phyloP scores from a whole-genome alignment of 2,797 vertebrate species.

The Anguilla marmorata region DNA sequence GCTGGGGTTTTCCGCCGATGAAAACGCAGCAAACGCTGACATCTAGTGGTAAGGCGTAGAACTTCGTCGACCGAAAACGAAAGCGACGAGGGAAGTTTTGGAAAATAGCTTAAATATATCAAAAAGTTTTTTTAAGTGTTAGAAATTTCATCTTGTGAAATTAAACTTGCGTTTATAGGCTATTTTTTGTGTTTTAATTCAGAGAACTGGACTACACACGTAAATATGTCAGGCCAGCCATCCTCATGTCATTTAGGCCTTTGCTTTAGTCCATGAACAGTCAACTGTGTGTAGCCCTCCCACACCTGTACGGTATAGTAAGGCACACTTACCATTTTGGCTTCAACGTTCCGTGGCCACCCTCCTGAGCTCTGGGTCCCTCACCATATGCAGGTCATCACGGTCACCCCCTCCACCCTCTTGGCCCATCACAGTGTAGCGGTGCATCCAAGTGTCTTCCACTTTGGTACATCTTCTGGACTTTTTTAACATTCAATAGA shows the following conservation, averaged over 20 bases:
- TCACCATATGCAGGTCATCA: background rate
- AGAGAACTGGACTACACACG: background rate
- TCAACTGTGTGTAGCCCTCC: background rate
- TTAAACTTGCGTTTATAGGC: background rate
- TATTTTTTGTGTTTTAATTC: background rate
- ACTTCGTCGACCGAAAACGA: conserved; percentile 44
- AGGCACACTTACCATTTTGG: conserved; percentile 18
- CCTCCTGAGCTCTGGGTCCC: no score
- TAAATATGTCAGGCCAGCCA: background rate
- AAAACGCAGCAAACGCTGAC: conserved; percentile 79
- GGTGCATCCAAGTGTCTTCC: background rate
- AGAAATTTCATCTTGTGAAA: background rate
- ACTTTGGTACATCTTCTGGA: background rate
- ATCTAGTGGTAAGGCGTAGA: conserved; percentile 79
- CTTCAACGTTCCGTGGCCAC: no score
- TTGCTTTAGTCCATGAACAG: background rate
- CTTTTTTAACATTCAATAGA: background rate
- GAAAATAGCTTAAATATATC: background rate
- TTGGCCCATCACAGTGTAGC: background rate
- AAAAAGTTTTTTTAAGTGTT: background rate
- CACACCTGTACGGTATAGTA: background rate
- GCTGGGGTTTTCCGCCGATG: conserved; percentile 46
- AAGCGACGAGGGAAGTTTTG: background rate
- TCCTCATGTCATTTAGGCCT: background rate
- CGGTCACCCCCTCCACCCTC: background rate